phyloP scores from a whole-genome alignment of 2,113 vertebrate genomes.

The Mirza zaza region DNA sequence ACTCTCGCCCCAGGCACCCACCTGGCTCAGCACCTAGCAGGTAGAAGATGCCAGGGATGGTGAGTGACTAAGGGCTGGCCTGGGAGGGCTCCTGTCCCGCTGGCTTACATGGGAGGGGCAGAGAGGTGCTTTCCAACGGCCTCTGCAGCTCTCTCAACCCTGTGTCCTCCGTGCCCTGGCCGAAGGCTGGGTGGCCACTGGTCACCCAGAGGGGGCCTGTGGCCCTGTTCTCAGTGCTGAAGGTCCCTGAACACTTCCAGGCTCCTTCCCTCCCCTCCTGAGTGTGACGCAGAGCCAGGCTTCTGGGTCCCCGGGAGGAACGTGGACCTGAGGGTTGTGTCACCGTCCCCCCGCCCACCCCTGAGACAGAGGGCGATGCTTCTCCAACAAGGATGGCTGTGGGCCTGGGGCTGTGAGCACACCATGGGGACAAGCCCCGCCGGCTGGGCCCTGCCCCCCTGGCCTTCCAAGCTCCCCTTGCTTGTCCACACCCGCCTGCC shows the following conservation, averaged over 20 bases:
- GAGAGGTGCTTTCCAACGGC: not conserved
- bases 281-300: rapidly evolving
- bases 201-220: not conserved
- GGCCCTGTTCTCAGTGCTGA: not conserved
- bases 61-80: too few species aligned
- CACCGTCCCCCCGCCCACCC: rapidly evolving
- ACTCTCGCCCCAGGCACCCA: too few species aligned
- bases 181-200: too few species aligned
- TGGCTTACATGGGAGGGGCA: rapidly evolving
- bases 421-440: not conserved
- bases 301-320: not conserved
- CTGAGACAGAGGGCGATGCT: not conserved
- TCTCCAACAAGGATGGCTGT: rapidly evolving
- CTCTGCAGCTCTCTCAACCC: not conserved
- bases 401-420: not conserved
- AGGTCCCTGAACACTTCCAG: too few species aligned
- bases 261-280: too few species aligned
- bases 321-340: too few species aligned
- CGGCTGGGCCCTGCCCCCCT: rapidly evolving
- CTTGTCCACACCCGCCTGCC: rapidly evolving
- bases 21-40: not conserved
- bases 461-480: not conserved
- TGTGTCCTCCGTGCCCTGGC: rapidly evolving
- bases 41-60: rapidly evolving
- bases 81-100: not conserved